These are phyloP conservation scores for Opisthograptis luteolata DNA, from an alignment of 2,888 invertebrate species.

Conservation along the genomic window DNA sequence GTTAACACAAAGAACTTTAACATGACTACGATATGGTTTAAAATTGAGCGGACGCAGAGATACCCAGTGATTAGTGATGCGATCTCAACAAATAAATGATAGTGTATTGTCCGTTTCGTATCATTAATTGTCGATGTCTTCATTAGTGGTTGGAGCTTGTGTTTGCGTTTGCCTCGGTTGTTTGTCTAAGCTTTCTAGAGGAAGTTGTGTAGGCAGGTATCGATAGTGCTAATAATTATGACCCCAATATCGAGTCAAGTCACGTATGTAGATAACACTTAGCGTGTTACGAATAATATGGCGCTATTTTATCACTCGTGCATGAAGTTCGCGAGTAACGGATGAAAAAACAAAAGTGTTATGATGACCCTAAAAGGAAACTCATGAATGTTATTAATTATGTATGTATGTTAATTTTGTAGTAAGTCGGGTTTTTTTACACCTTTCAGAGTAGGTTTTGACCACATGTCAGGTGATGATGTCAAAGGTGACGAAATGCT, in stretches of 20 bases:
- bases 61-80: constrained; percentile 36
- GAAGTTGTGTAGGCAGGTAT: constrained; percentile 55
- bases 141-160: constrained; percentile 56
- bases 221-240: constrained; percentile 66
- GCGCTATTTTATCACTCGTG: constrained; percentile 17
- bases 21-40: constrained; percentile 6
- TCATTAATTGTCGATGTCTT: constrained; percentile 61
- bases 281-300: constrained; percentile 33
- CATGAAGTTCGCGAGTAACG: constrained; percentile 12
- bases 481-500: too few species aligned
- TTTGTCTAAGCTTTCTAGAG: constrained; percentile 73
- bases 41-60: not conserved
- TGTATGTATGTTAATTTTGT: too few species aligned
- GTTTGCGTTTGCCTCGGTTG: constrained; percentile 51
- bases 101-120: constrained; percentile 47
- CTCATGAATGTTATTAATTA: not conserved
- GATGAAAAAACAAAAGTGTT: constrained; percentile 7
- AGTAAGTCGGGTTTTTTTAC: too few species aligned
- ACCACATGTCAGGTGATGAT: too few species aligned
- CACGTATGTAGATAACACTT: constrained; percentile 41
- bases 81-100: constrained; percentile 51
- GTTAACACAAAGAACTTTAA: constrained; percentile 15
- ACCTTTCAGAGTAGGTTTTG: too few species aligned
- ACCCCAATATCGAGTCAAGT: constrained; percentile 58
- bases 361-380: not conserved